These are phyloP conservation scores for Rhingia campestris DNA, from an alignment of 2,888 invertebrate species.

Conservation along the genomic window DNA sequence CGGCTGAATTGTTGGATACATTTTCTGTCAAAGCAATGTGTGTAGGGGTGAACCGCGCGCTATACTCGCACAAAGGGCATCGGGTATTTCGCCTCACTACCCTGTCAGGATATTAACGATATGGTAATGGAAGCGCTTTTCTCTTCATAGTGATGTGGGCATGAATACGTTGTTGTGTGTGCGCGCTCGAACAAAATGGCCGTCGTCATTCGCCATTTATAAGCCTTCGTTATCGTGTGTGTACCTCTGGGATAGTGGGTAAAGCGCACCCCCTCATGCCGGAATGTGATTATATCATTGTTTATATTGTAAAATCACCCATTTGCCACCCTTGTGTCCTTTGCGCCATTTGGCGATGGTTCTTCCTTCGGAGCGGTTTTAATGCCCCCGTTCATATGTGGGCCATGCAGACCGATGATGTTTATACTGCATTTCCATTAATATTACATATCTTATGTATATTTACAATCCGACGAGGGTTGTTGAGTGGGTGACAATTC, in stretches of 20 bases:
- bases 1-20: slow-evolving; percentile 69
- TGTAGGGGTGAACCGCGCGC: slow-evolving; percentile 54
- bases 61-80: slow-evolving; percentile 66
- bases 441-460: slow-evolving; percentile 54
- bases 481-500: slow-evolving; percentile 63
- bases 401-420: slow-evolving; percentile 63
- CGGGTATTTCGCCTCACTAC: slow-evolving; percentile 70
- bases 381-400: slow-evolving; percentile 70
- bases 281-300: slow-evolving; percentile 73
- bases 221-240: slow-evolving; percentile 75
- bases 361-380: slow-evolving; percentile 49
- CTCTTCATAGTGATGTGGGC: slow-evolving; percentile 66
- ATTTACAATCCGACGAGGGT: slow-evolving; percentile 35
- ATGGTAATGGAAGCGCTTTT: slow-evolving; percentile 69
- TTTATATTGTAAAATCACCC: slow-evolving; percentile 74
- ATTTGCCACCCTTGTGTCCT: slow-evolving; percentile 73
- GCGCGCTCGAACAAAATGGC: slow-evolving; percentile 75
- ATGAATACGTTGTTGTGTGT: slow-evolving; percentile 60
- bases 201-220: slow-evolving; percentile 76
- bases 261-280: slow-evolving; percentile 55
- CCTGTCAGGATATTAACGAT: slow-evolving; percentile 71
- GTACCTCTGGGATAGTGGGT: slow-evolving; percentile 38
- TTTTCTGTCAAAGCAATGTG: slow-evolving; percentile 66
- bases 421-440: slow-evolving; percentile 67
- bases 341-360: slow-evolving; percentile 51